Conservation (phyloP, 2,888 invertebrate species). For the Eremobia ochroleuca region DNA sequence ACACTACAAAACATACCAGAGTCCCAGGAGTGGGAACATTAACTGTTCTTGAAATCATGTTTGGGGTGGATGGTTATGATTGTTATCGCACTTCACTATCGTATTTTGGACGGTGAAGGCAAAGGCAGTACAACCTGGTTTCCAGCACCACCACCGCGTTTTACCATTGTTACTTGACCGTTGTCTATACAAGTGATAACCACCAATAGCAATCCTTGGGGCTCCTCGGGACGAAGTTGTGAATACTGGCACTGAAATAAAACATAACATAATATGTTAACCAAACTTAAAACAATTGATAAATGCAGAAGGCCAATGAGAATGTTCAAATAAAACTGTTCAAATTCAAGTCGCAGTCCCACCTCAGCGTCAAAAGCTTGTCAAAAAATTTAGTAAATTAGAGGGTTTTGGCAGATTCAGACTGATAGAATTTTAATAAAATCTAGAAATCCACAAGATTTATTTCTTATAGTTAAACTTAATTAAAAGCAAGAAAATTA, state of each 20-base stretch:
- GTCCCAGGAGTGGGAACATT: too few species aligned
- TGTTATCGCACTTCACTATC: constrained; percentile 67
- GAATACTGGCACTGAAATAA: constrained; percentile 21
- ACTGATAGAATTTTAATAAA: too few species aligned
- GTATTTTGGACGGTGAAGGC: constrained; percentile 68
- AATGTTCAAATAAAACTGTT: neutral
- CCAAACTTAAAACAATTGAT: neutral
- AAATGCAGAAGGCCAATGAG: neutral
- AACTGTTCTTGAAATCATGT: neutral
- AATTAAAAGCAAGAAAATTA: neutral
- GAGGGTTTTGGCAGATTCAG: too few species aligned
- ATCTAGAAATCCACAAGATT: too few species aligned
- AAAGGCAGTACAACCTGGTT: constrained; percentile 69
- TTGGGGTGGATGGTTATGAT: constrained; percentile 68
- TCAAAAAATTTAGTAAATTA: neutral
- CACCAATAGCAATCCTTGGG: constrained; percentile 16
- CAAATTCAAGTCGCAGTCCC: neutral
- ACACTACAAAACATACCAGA: too few species aligned
- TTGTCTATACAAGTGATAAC: constrained; percentile 24
- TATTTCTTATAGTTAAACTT: neutral
- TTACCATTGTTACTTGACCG: constrained; percentile 21
- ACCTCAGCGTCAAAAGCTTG: neutral
- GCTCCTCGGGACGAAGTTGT: constrained; percentile 20
- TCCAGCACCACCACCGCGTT: constrained; percentile 73
- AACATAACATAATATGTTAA: neutral